Percentiles rank a stretch among this genome's conserved stretches.
phyloP scores from a whole-genome alignment of 2,888 invertebrate species.

The Thumatha senex region DNA sequence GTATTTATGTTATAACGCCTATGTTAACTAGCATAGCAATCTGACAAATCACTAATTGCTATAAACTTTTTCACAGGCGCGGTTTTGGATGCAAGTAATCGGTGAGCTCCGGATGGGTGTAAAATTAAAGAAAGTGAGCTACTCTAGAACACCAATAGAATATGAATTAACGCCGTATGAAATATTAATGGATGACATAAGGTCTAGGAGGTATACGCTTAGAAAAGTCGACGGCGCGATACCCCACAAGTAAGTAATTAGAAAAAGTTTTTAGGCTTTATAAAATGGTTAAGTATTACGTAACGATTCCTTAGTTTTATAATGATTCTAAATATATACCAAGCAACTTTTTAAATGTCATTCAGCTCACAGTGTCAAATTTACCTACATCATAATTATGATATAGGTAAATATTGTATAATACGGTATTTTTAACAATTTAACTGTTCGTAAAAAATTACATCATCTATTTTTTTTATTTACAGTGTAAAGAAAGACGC shows the following conservation, averaged over 20 bases:
- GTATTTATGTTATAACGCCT: constrained; percentile 38
- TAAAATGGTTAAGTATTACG: background rate
- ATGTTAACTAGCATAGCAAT: constrained; percentile 45
- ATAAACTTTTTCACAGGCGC: constrained; percentile 85
- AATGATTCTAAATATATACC: no score
- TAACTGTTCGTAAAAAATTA: no score
- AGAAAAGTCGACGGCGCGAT: constrained; percentile 92
- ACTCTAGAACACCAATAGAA: constrained; percentile 91
- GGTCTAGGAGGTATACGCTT: constrained; percentile 94
- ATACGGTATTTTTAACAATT: no score
- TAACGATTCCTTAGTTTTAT: background rate
- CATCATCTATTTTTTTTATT: constrained; percentile 38
- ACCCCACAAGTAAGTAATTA: constrained; percentile 82
- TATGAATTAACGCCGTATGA: constrained; percentile 98
- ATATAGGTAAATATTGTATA: no score
- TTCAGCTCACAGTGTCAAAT: no score
- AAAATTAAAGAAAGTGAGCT: constrained; percentile 93
- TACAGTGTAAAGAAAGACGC: constrained; percentile 95
- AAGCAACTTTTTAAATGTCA: no score
- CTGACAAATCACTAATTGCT: constrained; percentile 22
- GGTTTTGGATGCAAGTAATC: constrained; percentile 98
- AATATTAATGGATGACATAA: constrained; percentile 97
- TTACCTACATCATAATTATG: no score
- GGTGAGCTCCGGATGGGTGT: constrained; percentile 95
- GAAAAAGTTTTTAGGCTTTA: background rate